phyloP scores from a whole-genome alignment of 2,113 vertebrate species.

The Scalopus aquaticus region DNA sequence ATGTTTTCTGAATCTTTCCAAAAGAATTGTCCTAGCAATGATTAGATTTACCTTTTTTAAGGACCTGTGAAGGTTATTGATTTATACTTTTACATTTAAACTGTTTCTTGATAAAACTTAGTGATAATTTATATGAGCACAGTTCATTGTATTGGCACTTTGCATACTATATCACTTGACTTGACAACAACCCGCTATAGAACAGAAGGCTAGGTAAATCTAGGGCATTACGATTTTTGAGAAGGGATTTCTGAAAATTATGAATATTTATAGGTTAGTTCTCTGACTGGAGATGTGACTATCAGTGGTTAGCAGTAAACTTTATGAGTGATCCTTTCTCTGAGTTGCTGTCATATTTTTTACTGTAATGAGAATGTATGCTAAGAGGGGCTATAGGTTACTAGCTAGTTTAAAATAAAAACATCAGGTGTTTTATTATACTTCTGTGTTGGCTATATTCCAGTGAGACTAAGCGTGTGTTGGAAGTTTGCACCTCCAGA shows the following conservation, averaged over 20 bases:
- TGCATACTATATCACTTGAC: background rate
- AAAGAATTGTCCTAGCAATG: constrained; percentile 1
- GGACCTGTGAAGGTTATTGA: background rate
- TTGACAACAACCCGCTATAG: background rate
- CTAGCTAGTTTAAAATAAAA: constrained; percentile 45
- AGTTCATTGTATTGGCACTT: background rate
- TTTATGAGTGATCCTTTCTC: background rate
- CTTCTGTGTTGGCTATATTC: background rate
- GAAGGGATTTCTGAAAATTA: constrained; percentile 34
- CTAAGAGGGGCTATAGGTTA: background rate
- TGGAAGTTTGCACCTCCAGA: background rate
- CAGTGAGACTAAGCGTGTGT: background rate
- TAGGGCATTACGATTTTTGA: background rate
- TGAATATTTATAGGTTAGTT: background rate
- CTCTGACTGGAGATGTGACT: background rate
- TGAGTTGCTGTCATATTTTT: constrained; percentile 10
- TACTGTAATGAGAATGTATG: constrained; percentile 31
- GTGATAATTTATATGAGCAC: background rate
- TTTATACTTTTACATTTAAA: background rate
- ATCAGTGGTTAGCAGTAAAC: background rate
- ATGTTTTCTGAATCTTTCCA: background rate
- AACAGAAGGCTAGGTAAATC: background rate
- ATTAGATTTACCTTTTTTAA: background rate
- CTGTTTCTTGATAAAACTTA: background rate
- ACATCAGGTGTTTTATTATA: constrained; percentile 39